Evolutionary conservation across 2,888 invertebrate species (phyloP), one percentile per base, ranked within the genome.

Genomic region (Tenthredo notha): DNA sequence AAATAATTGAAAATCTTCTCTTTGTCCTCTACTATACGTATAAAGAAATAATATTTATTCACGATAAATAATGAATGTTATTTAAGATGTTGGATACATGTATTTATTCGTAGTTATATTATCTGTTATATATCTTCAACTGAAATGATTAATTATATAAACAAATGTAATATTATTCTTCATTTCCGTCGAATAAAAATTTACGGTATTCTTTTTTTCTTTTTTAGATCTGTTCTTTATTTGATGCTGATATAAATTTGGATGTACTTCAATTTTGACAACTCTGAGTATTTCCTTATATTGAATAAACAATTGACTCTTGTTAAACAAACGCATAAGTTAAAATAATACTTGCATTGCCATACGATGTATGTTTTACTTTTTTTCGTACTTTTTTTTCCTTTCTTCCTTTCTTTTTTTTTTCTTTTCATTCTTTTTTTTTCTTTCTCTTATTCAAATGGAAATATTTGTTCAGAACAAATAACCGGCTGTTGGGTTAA

Each of bases 71-170:
- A 54, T n/a, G 7, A 54, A 7, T 54, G 54, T 54, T 54, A n/a
- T n/a, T 54, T 54, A 54, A 54, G 54, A 54, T n/a, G 54, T n/a
- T 18, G n/a, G 54, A 54, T 54, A 50, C 2, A 29, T 50, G 50
- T 50, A n/a, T 54, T 6, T n/a, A n/a, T 7, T 54, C 18, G 5
- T 54, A n/a, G 18, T 54, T n/a, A 54, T 54, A 54, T 54, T 54
- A 54, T 54, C n/a, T 54, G n/a, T 54, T 2, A n/a, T 54, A 54
- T 54, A n/a, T 54, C n/a, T 54, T 54, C 54, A 54, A 54, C n/a
- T n/a, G 54, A 54, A 54, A 54, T 54, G n/a, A 54, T 54, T 54
- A 54, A n/a, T 54, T 54, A 54, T 54, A n/a, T n/a, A 54, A n/a
- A n/a, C n/a, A n/a, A 18, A 54, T n/a, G 2, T 7, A n/a, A 50